A percentile compares a stretch with the other conserved stretches of the same genome.
These are phyloP conservation scores for Ephestia elutella DNA, from an alignment of 1,140 invertebrate species.

Conservation along the genomic window DNA sequence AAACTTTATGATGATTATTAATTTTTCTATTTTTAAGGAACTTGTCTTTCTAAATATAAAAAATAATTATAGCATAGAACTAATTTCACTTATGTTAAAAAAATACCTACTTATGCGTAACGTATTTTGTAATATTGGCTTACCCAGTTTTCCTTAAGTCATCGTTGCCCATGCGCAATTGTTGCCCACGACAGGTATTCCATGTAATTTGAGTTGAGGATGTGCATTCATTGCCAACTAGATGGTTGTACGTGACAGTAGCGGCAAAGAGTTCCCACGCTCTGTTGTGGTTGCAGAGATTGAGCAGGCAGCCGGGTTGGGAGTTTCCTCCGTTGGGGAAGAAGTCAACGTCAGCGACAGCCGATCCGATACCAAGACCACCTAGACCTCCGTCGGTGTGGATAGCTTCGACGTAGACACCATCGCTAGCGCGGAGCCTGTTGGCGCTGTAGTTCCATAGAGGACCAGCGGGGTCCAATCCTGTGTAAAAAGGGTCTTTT, in stretches of 20 bases:
- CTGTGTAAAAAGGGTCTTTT: too few species aligned
- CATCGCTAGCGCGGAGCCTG: conserved; percentile 54
- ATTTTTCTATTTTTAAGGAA: too few species aligned
- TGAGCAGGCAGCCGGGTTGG: conserved; percentile 63
- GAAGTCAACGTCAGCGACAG: conserved; percentile 79
- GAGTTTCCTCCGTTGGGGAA: conserved; percentile 82
- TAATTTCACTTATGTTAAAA: too few species aligned
- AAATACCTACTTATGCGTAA: too few species aligned
- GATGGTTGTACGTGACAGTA: conserved; percentile 29
- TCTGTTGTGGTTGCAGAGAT: conserved; percentile 77
- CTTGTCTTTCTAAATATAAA: too few species aligned
- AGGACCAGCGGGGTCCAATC: conserved; percentile 39
- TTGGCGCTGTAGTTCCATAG: conserved; percentile 30
- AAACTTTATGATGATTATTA: too few species aligned
- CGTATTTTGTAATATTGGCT: too few species aligned
- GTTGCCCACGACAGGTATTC: conserved; percentile 21
- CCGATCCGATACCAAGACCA: conserved; percentile 73
- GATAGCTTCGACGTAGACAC: conserved; percentile 78
- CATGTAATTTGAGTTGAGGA: conserved; percentile 19
- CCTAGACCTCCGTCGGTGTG: conserved; percentile 76
- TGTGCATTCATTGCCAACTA: conserved; percentile 30
- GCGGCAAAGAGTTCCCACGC: conserved; percentile 77
- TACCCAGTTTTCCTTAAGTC: conserved; percentile 22
- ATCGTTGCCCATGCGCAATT: conserved; percentile 25
- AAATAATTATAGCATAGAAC: too few species aligned